Evolutionary conservation across 2,797 vertebrate species (phyloP), one percentile per base, ranked within the genome.

Genomic region (Myotis pilosus): DNA sequence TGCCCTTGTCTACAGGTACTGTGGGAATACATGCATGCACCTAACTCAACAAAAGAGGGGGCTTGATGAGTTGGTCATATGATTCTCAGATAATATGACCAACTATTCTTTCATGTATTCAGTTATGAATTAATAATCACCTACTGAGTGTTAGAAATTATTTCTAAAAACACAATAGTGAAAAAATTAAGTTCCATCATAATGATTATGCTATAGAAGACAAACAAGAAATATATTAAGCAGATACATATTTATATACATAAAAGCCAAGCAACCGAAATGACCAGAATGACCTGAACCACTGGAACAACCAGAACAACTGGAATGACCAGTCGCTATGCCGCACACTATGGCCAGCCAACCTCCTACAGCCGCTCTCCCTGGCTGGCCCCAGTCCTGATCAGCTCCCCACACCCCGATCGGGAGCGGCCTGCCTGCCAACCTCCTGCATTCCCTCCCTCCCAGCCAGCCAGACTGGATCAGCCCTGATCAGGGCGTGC

Each of bases 1-100:
- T 57, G 41, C 30, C 15, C 15, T 7, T n/a, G 30, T 64, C 62
- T 49, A 23, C 3, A 68, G 38, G 5, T 53, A 41, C n/a, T 55
- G 2, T 76, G 11, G 1, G 25, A 38, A 1, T 36, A 13, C 13
- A 38, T 1, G 8, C 8, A 0, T 60, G 0, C 11, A 55, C 4
- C 9, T 15, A 28, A 25, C 1, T 84, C 33, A 72, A 83, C 12
- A 36, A 82, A 66, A 87, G 28, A 51, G 23, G 4, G 49, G 4
- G 8, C 22, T 2, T 13, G 49, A n/a, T 6, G 2, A 4, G 6
- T 28, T 4, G 1, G 11, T n/a, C 23, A 69, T 5, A 47, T 47
- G 16, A 38, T n/a, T 62, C 28, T 81, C 38, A 87, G 49, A 79
- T 74, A 78, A 82, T 38, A 30, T 28, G 60, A 89, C 33, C 17